Evolutionary conservation across 2,888 invertebrate species (phyloP).

Genomic region (Euphydryas editha): DNA sequence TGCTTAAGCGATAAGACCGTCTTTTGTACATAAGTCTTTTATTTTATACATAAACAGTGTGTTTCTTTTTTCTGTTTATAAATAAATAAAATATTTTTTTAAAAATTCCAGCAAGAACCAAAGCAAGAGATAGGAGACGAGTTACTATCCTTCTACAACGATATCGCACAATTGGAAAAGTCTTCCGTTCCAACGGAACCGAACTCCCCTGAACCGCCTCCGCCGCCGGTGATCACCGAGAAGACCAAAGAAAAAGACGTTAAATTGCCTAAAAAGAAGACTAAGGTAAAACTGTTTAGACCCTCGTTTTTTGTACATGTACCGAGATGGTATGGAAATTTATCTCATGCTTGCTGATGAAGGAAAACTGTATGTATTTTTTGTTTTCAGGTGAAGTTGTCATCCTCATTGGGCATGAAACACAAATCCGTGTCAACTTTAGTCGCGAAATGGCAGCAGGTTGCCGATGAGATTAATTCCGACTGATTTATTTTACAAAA

Average conservation of each 20-base stretch:
- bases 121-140: constrained; percentile 76
- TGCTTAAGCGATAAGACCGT: too few relatives aligned
- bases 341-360: too few relatives aligned
- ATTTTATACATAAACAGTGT: not conserved
- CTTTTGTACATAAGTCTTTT: not conserved
- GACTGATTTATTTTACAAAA: constrained; percentile 51
- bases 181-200: constrained; percentile 44
- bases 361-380: too few relatives aligned
- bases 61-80: too few relatives aligned
- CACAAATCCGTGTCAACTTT: constrained; percentile 85
- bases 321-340: too few relatives aligned
- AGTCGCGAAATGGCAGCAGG: constrained; percentile 88
- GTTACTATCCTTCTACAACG: constrained; percentile 81
- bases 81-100: too few relatives aligned
- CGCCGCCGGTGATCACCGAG: constrained; percentile 34
- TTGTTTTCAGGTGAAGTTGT: constrained; percentile 70
- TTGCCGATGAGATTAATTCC: constrained; percentile 79
- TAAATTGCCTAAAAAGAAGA: constrained; percentile 55
- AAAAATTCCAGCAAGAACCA: constrained; percentile 48
- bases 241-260: constrained; percentile 41
- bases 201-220: constrained; percentile 45
- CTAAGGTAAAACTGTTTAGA: constrained; percentile 54
- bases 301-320: not conserved
- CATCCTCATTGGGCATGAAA: constrained; percentile 78
- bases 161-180: constrained; percentile 79